phyloP scores from a whole-genome alignment of 1,140 invertebrate genomes.

The Tetragonula clypearis region DNA sequence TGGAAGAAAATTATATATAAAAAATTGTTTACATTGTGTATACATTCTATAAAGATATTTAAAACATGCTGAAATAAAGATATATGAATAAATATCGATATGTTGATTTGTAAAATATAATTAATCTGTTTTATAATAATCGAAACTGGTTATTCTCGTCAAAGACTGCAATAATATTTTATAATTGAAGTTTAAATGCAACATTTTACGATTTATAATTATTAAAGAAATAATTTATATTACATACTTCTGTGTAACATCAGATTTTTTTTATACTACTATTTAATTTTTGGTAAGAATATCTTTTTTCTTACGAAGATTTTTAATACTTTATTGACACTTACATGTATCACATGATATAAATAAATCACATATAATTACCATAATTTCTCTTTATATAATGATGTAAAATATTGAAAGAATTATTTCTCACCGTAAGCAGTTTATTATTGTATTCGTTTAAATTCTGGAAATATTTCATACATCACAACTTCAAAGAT shows the following conservation, averaged over 20 bases:
- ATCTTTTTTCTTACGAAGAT: background rate
- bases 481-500: constrained; percentile 88
- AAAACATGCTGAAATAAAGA: constrained; percentile 48
- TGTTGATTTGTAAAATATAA: background rate
- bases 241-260: background rate
- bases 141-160: background rate
- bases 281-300: background rate
- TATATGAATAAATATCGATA: constrained; percentile 23
- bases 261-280: background rate
- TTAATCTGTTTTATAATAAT: background rate
- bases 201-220: background rate
- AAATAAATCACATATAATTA: background rate
- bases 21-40: constrained; percentile 48
- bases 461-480: constrained; percentile 89
- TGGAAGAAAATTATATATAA: constrained; percentile 33
- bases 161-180: too few relatives aligned
- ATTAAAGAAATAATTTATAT: background rate
- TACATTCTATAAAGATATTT: constrained; percentile 49
- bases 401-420: background rate
- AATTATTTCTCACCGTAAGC: background rate
- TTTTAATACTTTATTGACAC: background rate
- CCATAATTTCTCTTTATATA: background rate
- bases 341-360: background rate
- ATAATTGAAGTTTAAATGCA: background rate
- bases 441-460: constrained; percentile 61